A percentile compares a stretch with the other conserved stretches of the same genome.
Evolutionary conservation across 2,888 invertebrate species (phyloP).

Genomic region (Gastracanthus pulcherrimus): DNA sequence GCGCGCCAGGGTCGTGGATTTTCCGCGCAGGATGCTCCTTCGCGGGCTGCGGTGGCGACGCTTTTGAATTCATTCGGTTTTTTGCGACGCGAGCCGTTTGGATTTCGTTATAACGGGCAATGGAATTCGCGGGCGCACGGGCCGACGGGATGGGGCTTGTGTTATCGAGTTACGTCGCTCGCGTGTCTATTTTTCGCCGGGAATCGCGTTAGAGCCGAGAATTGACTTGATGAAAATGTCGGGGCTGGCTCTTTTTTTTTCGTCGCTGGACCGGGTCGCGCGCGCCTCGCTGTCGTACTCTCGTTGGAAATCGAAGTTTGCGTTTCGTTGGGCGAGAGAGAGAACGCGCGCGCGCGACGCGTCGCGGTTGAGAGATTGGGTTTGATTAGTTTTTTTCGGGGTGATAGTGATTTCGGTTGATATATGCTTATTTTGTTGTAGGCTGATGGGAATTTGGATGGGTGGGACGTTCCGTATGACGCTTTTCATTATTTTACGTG

Average conservation of each 20-base stretch:
- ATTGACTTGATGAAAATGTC: constrained; percentile 23
- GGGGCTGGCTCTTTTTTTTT: constrained; percentile 11
- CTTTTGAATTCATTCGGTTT: constrained; percentile 30
- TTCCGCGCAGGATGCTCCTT: constrained; percentile 4
- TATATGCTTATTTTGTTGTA: no score
- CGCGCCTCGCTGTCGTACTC: background rate
- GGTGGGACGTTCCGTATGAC: no score
- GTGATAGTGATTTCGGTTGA: no score
- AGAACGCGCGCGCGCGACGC: no score
- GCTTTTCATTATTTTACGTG: no score
- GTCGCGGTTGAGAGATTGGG: no score
- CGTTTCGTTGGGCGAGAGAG: background rate
- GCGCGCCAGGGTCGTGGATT: background rate
- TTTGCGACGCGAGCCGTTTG: background rate
- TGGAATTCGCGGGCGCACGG: constrained; percentile 24
- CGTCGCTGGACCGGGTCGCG: background rate
- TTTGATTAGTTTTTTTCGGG: no score
- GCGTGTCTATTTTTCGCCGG: constrained; percentile 21
- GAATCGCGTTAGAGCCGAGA: background rate
- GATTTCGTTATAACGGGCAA: constrained; percentile 38
- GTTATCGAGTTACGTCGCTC: constrained; percentile 24
- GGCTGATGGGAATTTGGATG: no score
- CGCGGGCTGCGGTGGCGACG: constrained; percentile 10
- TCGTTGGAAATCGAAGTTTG: background rate
- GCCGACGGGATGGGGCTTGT: background rate